Evolutionary conservation across 2,113 vertebrate genomes (phyloP), one percentile per base, ranked within the genome.

Genomic region (Sinocyclocheilus anshuiensis): DNA sequence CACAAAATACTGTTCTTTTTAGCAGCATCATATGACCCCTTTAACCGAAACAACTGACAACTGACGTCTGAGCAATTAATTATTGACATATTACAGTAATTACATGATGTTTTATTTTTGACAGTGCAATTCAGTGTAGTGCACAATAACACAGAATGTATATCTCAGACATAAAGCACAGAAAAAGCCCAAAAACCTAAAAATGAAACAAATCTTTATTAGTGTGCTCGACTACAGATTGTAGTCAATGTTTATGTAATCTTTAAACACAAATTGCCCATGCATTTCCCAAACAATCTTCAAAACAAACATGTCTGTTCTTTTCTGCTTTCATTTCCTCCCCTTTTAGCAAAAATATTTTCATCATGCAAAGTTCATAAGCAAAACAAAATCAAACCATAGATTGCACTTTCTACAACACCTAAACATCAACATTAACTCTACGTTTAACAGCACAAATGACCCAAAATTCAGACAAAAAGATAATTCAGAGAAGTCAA

Each of bases 251-350:
- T 80, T 81, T 78, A 80, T 80, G 85, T 79, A 24, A 33, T 63
- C 33, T 39, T 63, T 86, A 13, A 39, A 75, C 12, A 61, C 15
- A 22, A 80, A 65, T 13, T 72, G 4, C 65, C 55, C 63, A 24
- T 57, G 71, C 42, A 48, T 53, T 55, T 48, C 75, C 59, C 71
- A 42, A 57, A 26, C 26, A 39, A 18, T 69, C 77, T 81, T 81
- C 77, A 74, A 59, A 81, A 75, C 53, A 86, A 69, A 48, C 72
- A 75, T 5, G 50, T 45, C 75, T 53, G 55, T 81, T 63, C n/a
- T 81, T 63, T 81, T 61, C 15, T 57, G 53, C 29, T 57, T 78
- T 45, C 12, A 65, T 81, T 65, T 65, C 39, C 36, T 16, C 45
- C 11, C 3, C 48, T 3, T 42, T 16, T 79, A 63, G 36, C 36